phyloP scores from a whole-genome alignment of 2,888 invertebrate genomes.

The Pollenia labialis region DNA sequence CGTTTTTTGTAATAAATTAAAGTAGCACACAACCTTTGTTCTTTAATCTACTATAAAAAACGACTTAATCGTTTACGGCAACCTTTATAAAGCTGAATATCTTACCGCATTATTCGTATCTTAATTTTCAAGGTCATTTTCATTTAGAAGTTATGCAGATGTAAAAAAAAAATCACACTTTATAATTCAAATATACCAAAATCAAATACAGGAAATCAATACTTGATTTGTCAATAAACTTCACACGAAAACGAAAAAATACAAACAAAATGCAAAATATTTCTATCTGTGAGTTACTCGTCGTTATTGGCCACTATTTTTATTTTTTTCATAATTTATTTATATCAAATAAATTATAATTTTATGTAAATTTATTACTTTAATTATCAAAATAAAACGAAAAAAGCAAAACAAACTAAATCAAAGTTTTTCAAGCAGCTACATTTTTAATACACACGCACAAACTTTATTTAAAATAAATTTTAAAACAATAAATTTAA shows the following conservation, averaged over 20 bases:
- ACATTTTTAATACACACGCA: not conserved
- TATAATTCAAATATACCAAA: conserved; percentile 7
- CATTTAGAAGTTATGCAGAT: conserved; percentile 4
- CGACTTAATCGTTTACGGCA: not conserved
- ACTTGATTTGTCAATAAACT: conserved; percentile 42
- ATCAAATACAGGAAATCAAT: conserved; percentile 47
- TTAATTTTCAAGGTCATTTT: not conserved
- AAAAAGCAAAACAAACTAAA: too few species aligned
- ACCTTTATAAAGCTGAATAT: not conserved
- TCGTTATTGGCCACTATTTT: too few species aligned
- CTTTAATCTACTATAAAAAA: too few species aligned
- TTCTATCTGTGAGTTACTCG: too few species aligned
- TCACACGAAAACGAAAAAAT: too few species aligned
- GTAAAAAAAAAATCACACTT: conserved; percentile 14
- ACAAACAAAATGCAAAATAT: too few species aligned
- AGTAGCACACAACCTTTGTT: too few species aligned
- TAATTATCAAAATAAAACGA: too few species aligned
- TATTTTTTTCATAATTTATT: too few species aligned
- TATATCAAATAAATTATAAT: too few species aligned
- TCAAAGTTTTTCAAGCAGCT: not conserved
- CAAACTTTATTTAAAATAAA: not conserved
- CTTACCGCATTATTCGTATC: not conserved
- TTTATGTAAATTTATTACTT: too few species aligned
- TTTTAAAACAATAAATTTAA: not conserved
- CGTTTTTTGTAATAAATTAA: too few species aligned